Percentiles rank a stretch among this genome's conserved stretches.
phyloP scores from a whole-genome alignment of 2,797 vertebrate genomes.

The Acanthopagrus latus region DNA sequence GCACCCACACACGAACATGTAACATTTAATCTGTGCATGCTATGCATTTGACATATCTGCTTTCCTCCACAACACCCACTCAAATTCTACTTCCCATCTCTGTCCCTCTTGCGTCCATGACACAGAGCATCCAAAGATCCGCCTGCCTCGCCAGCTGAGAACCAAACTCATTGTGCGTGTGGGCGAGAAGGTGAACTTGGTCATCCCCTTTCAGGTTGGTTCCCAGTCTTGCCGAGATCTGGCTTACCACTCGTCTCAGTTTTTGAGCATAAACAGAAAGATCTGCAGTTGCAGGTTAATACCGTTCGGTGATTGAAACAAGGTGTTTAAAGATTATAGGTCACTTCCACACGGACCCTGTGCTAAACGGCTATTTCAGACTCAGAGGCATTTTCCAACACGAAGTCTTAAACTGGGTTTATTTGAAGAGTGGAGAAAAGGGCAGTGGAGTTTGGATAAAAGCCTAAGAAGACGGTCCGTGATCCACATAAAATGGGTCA shows the following conservation, averaged over 20 bases:
- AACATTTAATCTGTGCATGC: not conserved
- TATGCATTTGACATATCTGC: slow-evolving; percentile 2
- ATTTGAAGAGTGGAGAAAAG: slow-evolving; percentile 9
- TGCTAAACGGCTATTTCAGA: not conserved
- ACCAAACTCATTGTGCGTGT: slow-evolving; percentile 87
- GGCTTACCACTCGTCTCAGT: not conserved
- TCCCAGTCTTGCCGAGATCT: not conserved
- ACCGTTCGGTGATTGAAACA: not conserved
- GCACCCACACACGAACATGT: not conserved
- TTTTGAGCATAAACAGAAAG: not conserved
- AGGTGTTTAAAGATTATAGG: not conserved
- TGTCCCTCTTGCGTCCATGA: slow-evolving; percentile 5
- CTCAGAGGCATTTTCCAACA: slow-evolving; percentile 2
- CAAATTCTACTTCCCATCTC: slow-evolving; percentile 1
- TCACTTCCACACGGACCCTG: not conserved
- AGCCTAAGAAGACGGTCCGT: slow-evolving; percentile 3
- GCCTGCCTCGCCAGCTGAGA: slow-evolving; percentile 90
- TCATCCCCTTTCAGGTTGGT: slow-evolving; percentile 93
- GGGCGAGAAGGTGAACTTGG: slow-evolving; percentile 91
- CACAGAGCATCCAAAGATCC: slow-evolving; percentile 92
- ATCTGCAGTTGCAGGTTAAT: not conserved
- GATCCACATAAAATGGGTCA: slow-evolving; percentile 26
- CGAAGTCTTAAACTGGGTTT: slow-evolving; percentile 1
- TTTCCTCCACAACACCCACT: slow-evolving; percentile 5
- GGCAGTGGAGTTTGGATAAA: not conserved